A percentile compares a stretch with the other conserved stretches of the same genome.
Evolutionary conservation across 2,797 vertebrate species (phyloP).

Genomic region (Alcedo atthis): DNA sequence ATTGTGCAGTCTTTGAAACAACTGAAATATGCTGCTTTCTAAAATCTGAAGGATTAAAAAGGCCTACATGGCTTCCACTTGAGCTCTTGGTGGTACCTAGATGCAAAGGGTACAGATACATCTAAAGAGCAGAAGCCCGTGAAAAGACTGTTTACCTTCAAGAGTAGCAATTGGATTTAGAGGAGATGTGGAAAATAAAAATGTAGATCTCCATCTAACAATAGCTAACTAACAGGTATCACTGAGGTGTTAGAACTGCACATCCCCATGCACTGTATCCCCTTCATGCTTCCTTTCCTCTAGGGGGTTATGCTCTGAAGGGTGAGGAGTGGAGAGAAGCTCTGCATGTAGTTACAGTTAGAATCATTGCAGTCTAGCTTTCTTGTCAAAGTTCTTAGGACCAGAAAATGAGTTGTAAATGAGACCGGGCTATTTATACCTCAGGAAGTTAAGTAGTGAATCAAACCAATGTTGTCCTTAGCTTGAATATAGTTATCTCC

Average conservation of each 20-base stretch:
- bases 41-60: not conserved
- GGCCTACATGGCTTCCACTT: not conserved
- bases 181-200: not conserved
- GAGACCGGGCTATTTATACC: not conserved
- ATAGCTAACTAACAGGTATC: not conserved
- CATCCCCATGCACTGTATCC: fast-evolving
- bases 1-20: not conserved
- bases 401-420: conserved; percentile 9
- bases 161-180: not conserved
- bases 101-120: not conserved
- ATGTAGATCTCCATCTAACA: not conserved
- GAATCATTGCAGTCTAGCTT: not conserved
- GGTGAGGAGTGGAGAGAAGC: not conserved
- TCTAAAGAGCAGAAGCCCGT: not conserved
- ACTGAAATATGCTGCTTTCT: not conserved
- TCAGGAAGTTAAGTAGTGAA: not conserved
- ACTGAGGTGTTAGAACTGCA: not conserved
- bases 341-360: not conserved
- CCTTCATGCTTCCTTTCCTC: not conserved
- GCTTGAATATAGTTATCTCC: not conserved
- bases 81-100: not conserved
- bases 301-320: not conserved
- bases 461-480: not conserved
- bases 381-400: not conserved
- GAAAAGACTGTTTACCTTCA: not conserved